Evolutionary conservation across 2,888 invertebrate genomes (phyloP).

Genomic region (Meloe dianella): DNA sequence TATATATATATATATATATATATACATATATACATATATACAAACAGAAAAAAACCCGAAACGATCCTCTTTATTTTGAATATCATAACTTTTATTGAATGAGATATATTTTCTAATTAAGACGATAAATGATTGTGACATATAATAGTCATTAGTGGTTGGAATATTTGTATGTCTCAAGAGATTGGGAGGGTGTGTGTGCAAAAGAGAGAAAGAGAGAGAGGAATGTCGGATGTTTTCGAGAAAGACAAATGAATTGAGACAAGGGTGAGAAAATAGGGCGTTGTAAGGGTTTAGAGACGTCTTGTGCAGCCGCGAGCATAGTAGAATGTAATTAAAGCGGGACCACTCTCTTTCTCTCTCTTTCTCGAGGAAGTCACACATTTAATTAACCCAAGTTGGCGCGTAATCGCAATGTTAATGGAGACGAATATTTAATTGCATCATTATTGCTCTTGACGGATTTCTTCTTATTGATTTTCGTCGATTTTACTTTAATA

Average conservation of each 20-base stretch:
- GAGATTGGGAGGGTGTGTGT: conserved; percentile 7
- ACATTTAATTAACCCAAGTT: conserved; percentile 59
- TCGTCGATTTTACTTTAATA: not conserved
- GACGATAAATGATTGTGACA: conserved; percentile 1
- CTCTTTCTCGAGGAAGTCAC: conserved; percentile 52
- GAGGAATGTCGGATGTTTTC: conserved; percentile 45
- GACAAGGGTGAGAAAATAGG: conserved; percentile 38
- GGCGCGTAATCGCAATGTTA: conserved; percentile 58
- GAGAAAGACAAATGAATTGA: conserved; percentile 30
- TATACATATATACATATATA: too few species aligned
- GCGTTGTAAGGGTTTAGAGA: conserved; percentile 42
- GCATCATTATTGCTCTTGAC: conserved; percentile 51
- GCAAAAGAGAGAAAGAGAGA: conserved; percentile 16
- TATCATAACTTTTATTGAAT: not conserved
- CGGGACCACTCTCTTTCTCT: conserved; percentile 43
- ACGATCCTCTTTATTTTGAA: not conserved
- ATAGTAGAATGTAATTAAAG: conserved; percentile 56
- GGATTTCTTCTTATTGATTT: conserved; percentile 38
- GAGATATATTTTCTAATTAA: not conserved
- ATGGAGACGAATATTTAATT: conserved; percentile 59
- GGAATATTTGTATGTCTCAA: conserved; percentile 37
- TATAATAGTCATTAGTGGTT: conserved; percentile 22
- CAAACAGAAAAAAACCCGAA: not conserved
- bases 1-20: too few species aligned
- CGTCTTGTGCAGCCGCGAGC: conserved; percentile 55